Evolutionary conservation across 2,797 vertebrate species (phyloP), one percentile per base, ranked within the genome.

Genomic region (Podargus strigoides): DNA sequence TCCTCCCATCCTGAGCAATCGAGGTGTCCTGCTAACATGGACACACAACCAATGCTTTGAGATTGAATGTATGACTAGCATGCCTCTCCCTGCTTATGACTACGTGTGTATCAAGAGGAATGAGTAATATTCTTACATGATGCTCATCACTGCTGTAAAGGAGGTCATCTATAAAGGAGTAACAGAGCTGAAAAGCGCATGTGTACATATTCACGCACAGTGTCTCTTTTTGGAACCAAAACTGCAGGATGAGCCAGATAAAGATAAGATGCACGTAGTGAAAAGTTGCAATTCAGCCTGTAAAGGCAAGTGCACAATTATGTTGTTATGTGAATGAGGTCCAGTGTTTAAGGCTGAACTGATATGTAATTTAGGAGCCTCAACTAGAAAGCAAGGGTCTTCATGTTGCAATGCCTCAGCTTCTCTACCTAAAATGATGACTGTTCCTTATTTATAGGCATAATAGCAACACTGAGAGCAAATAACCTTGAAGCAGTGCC

Each of bases 211-310:
- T 82, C 84, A 60, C 42, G 42, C 46, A 74, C 30, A 62, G 49
- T 3, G 21, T 39, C 82, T 95, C 92, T 91, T 95, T 95, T 19
- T 86, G 89, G 92, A 93, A 87, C 30, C 44, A 68, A 91, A 90
- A 85, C 34, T 74, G 84, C 70, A 92, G 69, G 42, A 72, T 55
- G 73, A 93, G 68, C 44, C 60, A 76, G 27, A 78, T 28, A 60
- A 58, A 87, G 72, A 36, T 15, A 81, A 64, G 42, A 80, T 22
- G 23, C 44, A 42, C 16, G n/a, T 28, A 59, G 53, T 6, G 32
- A 60, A 73, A 86, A 87, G 77, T 81, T 82, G 44, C 5, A 52
- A 8, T 37, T 68, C n/a, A 44, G 56, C 12, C 58, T 52, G 26
- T 37, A 70, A 83, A 89, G 36, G 19, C 44, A 90, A 82, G 26